Percentiles rank a stretch among this genome's conserved stretches.
phyloP scores from a whole-genome alignment of 2,113 vertebrate genomes.

The Sinocyclocheilus rhinocerous region DNA sequence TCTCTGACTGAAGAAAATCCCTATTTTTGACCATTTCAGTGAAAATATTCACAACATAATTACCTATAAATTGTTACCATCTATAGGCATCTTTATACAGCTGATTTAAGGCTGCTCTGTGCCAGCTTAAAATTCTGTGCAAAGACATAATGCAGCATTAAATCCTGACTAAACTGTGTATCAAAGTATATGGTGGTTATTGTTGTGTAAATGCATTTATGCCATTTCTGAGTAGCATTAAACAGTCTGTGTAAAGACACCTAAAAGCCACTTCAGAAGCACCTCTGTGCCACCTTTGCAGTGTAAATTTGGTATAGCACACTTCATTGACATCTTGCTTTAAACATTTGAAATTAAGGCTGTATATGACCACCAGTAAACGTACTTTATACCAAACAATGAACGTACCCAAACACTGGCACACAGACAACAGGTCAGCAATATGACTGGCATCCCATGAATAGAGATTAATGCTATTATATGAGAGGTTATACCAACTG shows the following conservation, averaged over 20 bases:
- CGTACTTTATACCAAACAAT: neutral
- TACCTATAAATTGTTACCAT: neutral
- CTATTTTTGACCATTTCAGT: neutral
- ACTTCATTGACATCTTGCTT: neutral
- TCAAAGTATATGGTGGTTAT: neutral
- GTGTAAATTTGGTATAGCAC: neutral
- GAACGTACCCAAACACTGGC: neutral
- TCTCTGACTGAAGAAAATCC: neutral
- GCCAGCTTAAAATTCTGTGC: too few relatives aligned
- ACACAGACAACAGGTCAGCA: neutral
- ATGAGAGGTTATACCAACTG: neutral
- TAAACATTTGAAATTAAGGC: neutral
- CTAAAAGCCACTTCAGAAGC: too few relatives aligned
- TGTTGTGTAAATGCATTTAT: neutral
- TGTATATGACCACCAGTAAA: neutral
- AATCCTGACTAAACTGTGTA: neutral
- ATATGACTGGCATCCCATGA: neutral
- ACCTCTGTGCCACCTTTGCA: neutral
- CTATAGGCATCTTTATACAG: neutral
- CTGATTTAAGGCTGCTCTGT: neutral
- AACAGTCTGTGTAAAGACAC: neutral
- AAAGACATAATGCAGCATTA: neutral
- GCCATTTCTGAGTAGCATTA: neutral
- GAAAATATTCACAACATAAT: neutral
- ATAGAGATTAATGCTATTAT: neutral